Evolutionary conservation across 2,113 vertebrate species (phyloP), one percentile per base, ranked within the genome.

Genomic region (Lontra canadensis): DNA sequence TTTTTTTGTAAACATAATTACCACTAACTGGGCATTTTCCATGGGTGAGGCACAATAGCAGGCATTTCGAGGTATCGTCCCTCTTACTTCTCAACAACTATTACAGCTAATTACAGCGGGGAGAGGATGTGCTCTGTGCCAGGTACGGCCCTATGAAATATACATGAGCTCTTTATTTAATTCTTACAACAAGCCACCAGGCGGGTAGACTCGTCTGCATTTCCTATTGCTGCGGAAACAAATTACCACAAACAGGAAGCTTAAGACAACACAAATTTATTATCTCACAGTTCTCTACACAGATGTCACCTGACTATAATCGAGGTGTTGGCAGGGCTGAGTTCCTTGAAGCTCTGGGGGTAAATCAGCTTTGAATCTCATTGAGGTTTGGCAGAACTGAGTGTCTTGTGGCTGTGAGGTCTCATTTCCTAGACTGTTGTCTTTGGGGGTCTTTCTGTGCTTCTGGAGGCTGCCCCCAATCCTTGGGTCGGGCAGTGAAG

Each of bases 51-150:
- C 17, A 29, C 18, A 12, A 1, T 34, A 1, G 26, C 10, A 8
- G 29, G 6, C 1, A 0, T 8, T 39, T 25, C 11, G 7, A 17
- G 42, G 15, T 6, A 13, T 8, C 0, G 0, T 10, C 59, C 87
- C 31, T 39, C 10, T 29, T 57, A 18, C 63, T 39, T 20, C 59
- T 65, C 44, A 25, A 6, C 17, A 3, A 15, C 20, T 3, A 3
- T 5, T 1, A 4, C 5, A 18, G 42, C 55, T 39, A 17, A 44
- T 4, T 55, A 18, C 52, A 55, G 0, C 2, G 3, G 21, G 11
- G 1, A 8, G 23, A 26, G 26, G n/a, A 10, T 10, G 9, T 18
- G 1, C 31, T 1, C 3, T 7, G 18, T 44, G 5, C 20, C 71
- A 71, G 21, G 3, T 26, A 47, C 4, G 7, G 29, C 55, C 47